phyloP scores from a whole-genome alignment of 2,888 invertebrate genomes.

The Mesoligia furuncula region DNA sequence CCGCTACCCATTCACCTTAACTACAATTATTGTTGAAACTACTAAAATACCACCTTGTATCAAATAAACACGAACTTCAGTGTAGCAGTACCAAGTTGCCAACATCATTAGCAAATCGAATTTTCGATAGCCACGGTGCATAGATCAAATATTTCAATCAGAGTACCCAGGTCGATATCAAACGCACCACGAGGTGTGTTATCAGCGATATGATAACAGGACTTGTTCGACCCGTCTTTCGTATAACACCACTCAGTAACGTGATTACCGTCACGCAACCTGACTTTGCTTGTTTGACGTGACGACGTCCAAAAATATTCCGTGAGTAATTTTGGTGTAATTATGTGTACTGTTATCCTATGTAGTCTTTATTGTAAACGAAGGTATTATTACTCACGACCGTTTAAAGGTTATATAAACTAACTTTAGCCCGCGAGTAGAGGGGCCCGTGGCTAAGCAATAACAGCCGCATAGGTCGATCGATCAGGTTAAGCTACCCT shows the following conservation, averaged over 20 bases:
- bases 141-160: slow-evolving; percentile 58
- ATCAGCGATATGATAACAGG: slow-evolving; percentile 81
- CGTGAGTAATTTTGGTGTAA: slow-evolving; percentile 30
- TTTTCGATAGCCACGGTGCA: neutral
- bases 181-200: slow-evolving; percentile 62
- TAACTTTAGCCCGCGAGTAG: too few species aligned
- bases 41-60: neutral
- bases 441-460: too few species aligned
- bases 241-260: slow-evolving; percentile 75
- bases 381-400: slow-evolving; percentile 7
- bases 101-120: neutral
- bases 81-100: neutral
- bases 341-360: slow-evolving; percentile 23
- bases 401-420: slow-evolving; percentile 6
- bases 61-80: neutral
- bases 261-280: slow-evolving; percentile 80
- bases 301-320: slow-evolving; percentile 75
- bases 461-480: too few species aligned
- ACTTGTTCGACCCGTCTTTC: slow-evolving; percentile 72
- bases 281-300: slow-evolving; percentile 68
- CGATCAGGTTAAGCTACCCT: too few species aligned
- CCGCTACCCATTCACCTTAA: too few species aligned
- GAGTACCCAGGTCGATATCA: slow-evolving; percentile 69
- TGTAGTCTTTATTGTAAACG: slow-evolving; percentile 29
- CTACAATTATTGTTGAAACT: neutral